Base-by-base conservation (phyloP, 1,140 invertebrate genomes). In the Drosophila willistoni region DNA sequence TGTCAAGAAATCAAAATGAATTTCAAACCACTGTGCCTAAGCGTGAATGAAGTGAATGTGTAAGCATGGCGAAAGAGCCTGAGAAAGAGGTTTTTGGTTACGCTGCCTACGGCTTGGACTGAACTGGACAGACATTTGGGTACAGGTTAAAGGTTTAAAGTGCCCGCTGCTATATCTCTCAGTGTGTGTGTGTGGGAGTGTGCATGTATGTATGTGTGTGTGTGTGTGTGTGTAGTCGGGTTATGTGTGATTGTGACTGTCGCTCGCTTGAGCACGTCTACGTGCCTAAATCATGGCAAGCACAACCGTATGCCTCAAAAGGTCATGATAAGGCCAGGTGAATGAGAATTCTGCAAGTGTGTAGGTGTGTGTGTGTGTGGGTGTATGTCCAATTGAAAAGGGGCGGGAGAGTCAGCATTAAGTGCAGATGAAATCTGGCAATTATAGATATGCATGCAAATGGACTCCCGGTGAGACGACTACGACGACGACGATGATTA, bases 141-240 rank as follows among this genome's bases (percentile, higher is more conserved):
- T 34, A 56, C 74, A 62, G 66, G 74, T 77, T 76, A 77, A 77
- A 77, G 74, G 74, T 71, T 76, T 77, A 77, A 77, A 77, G 67
- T 77, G 67, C 64, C 56, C 74, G 56, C 75, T 22, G 44, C 9
- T 51, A 22, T 51, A n/a, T 61, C 59, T 41, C 25, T 61, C 34
- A 13, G 22, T 65, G 19, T 19, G 22, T 65, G 19, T 19, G 36
- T 3, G 7, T 60, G 39, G 36, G 51, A 0, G 39, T 41, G 41
- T 61, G 55, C 17, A 25, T 68, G 44, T 19, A 25, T 56, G 25
- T 47, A 13, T 72, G 14, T 59, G 9, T 33, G 41, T 14, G 39
- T 60, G 44, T 55, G 55, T 9, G 41, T 61, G 68, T 63, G 47
- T 66, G 62, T 61, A 68, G 60, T 39, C 5, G 42, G n/a, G 13